Conservation (phyloP, 64 coral and sea anemone genomes). For the Porites lutea region DNA sequence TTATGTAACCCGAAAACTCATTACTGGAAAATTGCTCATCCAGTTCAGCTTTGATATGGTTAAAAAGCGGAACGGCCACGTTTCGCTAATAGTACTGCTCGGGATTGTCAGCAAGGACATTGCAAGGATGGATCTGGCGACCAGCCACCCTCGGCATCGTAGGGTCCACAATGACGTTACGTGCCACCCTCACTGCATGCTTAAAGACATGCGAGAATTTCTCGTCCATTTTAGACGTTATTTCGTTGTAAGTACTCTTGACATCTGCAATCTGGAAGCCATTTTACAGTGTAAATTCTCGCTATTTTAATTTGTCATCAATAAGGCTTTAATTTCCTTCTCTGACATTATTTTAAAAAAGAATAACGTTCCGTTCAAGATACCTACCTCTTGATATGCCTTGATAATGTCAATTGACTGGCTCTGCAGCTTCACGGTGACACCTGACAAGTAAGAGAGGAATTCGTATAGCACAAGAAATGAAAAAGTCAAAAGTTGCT, state of each 20-base stretch:
- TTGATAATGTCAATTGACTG: conserved; percentile 60
- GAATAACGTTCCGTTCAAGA: conserved; percentile 32
- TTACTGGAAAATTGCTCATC: too few species aligned
- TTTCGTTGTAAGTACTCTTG: conserved; percentile 51
- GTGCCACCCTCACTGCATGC: conserved; percentile 67
- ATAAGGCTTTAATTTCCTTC: not conserved
- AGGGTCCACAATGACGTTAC: conserved; percentile 53
- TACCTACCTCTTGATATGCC: conserved; percentile 65
- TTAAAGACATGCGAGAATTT: conserved; percentile 56
- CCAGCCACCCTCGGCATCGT: conserved; percentile 47
- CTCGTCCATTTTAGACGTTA: conserved; percentile 68
- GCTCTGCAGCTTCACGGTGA: conserved; percentile 72
- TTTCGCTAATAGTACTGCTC: too few species aligned
- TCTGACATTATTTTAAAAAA: conserved; percentile 26
- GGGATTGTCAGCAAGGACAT: too few species aligned
- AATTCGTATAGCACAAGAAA: conserved; percentile 79
- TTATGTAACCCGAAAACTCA: too few species aligned
- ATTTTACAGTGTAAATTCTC: conserved; percentile 48
- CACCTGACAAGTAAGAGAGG: conserved; percentile 62
- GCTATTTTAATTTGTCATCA: conserved; percentile 14
- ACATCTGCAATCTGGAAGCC: conserved; percentile 67
- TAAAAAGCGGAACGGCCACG: too few species aligned
- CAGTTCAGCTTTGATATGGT: too few species aligned
- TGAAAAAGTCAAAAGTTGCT: conserved; percentile 71
- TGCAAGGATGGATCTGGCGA: too few species aligned